phyloP scores from a whole-genome alignment of 2,113 vertebrate species.

The Amphiprion ocellaris region DNA sequence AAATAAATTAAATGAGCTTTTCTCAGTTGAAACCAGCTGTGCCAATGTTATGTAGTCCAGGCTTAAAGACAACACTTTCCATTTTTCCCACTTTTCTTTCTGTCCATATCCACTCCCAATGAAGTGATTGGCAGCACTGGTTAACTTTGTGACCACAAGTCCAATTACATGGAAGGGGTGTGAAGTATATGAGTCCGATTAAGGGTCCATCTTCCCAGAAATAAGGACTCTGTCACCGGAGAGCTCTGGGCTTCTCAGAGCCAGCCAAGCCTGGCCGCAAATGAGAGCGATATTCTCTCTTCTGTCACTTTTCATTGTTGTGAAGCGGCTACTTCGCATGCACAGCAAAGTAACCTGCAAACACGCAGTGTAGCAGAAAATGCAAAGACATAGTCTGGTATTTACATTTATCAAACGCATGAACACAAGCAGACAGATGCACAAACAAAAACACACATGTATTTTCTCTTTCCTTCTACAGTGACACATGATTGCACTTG shows the following conservation, averaged over 20 bases:
- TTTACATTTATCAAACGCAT: constrained; percentile 35
- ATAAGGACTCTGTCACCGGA: constrained; percentile 72
- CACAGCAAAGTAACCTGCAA: constrained; percentile 50
- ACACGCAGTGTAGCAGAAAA: constrained; percentile 40
- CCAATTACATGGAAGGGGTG: constrained; percentile 66
- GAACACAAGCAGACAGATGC: neutral
- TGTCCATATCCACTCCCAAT: constrained; percentile 32
- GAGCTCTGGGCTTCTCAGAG: constrained; percentile 55
- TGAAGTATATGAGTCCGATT: constrained; percentile 72
- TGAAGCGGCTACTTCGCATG: constrained; percentile 41
- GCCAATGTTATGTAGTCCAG: neutral
- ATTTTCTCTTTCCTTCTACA: constrained; percentile 5
- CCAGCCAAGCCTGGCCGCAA: constrained; percentile 58
- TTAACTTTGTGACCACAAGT: constrained; percentile 58
- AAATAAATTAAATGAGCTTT: neutral
- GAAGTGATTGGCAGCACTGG: constrained; percentile 62
- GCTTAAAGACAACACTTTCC: constrained; percentile 8
- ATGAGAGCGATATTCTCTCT: constrained; percentile 63
- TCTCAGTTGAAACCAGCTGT: neutral
- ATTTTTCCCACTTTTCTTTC: constrained; percentile 31
- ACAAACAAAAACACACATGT: constrained; percentile 3
- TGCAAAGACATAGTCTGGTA: constrained; percentile 28
- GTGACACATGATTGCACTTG: constrained; percentile 15
- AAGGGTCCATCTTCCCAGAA: constrained; percentile 70
- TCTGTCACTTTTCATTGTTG: constrained; percentile 72